Base-by-base conservation (phyloP, 2,113 vertebrate genomes). In the Thunnus thynnus region DNA sequence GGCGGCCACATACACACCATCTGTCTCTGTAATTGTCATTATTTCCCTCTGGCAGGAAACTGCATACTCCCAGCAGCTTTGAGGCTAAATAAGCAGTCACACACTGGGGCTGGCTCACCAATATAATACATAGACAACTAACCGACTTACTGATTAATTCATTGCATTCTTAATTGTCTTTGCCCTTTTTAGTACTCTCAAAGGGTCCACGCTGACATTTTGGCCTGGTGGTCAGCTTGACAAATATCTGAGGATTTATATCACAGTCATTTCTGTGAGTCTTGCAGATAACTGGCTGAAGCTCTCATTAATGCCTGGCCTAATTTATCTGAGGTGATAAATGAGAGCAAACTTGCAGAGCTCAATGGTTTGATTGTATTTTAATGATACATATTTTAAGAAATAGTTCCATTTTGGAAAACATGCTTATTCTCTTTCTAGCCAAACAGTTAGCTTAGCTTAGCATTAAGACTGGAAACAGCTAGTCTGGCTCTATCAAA, bases 11-110 rank as follows among this genome's bases (percentile, higher is more conserved):
- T 13, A 58, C 68, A 73, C 57, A 47, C 83, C 86, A 88, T 91
- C 86, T 88, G 87, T 88, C 82, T 84, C 71, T 55, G 52, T 74
- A 56, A 61, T 73, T 83, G 27, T 87, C 76, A 83, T 82, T 82
- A 72, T 36, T 46, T 27, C 54, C 58, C 36, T 72, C 48, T 61
- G 71, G 60, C 68, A 78, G 73, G 4, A 73, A 82, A 46, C 17
- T 61, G 82, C 61, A 68, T 78, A 71, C 30, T 73, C 76, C 58
- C 76, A 13, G 65, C 78, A 73, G 80, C 50, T 66, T 30, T 3
- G 1, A 63, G 65, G 50, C 57, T 80, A 78, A 84, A 88, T 73
- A 57, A 74, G 44, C 46, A 44, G n/a, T 55, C 65, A 44, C 66
- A 71, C 58, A 47, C 56, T 68, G 67, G 10, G 41, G 13, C 20